A percentile compares a stretch with the other conserved stretches of the same genome.
Conservation (phyloP, 2,888 invertebrate genomes). For the Phengaris arion region DNA sequence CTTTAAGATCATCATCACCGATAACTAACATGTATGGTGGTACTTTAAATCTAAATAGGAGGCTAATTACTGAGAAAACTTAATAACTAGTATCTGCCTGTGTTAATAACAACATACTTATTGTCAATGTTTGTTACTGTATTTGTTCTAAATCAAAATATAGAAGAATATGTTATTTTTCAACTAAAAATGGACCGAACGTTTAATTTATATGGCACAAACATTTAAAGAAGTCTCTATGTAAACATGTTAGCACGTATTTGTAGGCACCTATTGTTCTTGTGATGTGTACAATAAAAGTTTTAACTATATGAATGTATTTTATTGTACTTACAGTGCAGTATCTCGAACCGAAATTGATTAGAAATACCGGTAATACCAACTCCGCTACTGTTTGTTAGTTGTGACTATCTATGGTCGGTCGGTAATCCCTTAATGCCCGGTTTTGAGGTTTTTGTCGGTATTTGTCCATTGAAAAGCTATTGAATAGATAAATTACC, state of each 20-base stretch:
- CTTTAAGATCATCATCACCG: background rate
- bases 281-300: constrained; percentile 31
- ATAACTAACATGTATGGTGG: background rate
- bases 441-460: too few relatives aligned
- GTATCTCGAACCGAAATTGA: too few relatives aligned
- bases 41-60: too few relatives aligned
- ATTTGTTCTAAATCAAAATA: background rate
- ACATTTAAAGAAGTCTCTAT: background rate
- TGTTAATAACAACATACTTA: background rate
- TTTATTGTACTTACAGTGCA: background rate
- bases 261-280: constrained; percentile 23
- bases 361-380: too few relatives aligned
- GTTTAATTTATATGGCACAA: constrained; percentile 2
- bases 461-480: too few relatives aligned
- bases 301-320: constrained; percentile 14
- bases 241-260: constrained; percentile 29
- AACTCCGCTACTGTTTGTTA: too few relatives aligned
- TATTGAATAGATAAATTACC: too few relatives aligned
- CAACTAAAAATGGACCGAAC: background rate
- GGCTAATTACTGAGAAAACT: too few relatives aligned
- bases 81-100: too few relatives aligned
- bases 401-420: too few relatives aligned
- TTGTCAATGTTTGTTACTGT: background rate
- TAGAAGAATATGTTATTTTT: background rate
- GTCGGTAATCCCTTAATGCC: too few relatives aligned